phyloP scores from a whole-genome alignment of 2,113 vertebrate species.

The Polypterus senegalus region DNA sequence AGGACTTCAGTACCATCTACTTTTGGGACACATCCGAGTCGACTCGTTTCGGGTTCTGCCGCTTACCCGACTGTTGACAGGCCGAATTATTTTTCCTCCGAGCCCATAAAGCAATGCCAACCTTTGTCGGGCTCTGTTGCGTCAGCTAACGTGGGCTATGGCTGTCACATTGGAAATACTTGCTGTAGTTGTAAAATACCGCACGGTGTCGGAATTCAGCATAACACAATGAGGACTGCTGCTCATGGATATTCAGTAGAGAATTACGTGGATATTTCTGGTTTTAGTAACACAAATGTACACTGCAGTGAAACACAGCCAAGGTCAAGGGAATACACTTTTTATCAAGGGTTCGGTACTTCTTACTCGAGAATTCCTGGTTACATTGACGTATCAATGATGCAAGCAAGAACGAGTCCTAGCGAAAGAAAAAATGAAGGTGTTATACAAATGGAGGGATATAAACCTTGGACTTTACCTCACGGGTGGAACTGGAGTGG shows the following conservation, averaged over 20 bases:
- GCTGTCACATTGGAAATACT: constrained; percentile 69
- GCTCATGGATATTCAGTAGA: constrained; percentile 61
- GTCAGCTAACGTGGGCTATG: constrained; percentile 51
- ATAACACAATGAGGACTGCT: constrained; percentile 56
- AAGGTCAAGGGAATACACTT: constrained; percentile 60
- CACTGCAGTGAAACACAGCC: constrained; percentile 54
- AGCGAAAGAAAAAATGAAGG: constrained; percentile 61
- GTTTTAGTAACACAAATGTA: constrained; percentile 51
- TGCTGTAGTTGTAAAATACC: constrained; percentile 72
- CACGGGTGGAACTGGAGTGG: constrained; percentile 68
- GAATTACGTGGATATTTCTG: constrained; percentile 68
- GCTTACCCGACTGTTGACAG: constrained; percentile 43
- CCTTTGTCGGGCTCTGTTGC: constrained; percentile 28
- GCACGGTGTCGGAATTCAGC: constrained; percentile 60
- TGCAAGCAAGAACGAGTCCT: constrained; percentile 32
- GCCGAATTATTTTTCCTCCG: constrained; percentile 33
- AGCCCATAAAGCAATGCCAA: constrained; percentile 20
- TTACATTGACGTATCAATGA: constrained; percentile 55
- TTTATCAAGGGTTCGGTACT: constrained; percentile 63
- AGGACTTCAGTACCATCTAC: constrained; percentile 52
- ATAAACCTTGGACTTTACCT: constrained; percentile 70
- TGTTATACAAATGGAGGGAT: constrained; percentile 65
- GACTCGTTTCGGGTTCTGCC: constrained; percentile 33
- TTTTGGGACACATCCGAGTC: constrained; percentile 38
- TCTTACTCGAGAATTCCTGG: constrained; percentile 65